Evolutionary conservation across 2,113 vertebrate species (phyloP).

Genomic region (Rostratula benghalensis): DNA sequence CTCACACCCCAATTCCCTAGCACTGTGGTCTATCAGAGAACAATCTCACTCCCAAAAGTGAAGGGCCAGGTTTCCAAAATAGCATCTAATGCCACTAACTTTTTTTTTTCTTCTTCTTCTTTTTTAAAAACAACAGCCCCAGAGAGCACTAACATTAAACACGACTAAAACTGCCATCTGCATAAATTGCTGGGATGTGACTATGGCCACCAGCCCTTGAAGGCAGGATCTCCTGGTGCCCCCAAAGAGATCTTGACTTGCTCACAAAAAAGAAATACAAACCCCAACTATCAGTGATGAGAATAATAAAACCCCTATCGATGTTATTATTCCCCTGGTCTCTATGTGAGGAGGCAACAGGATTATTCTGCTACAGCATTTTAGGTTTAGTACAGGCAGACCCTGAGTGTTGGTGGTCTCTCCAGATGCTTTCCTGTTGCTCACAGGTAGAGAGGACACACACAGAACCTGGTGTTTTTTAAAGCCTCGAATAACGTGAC

Average conservation of each 20-base stretch:
- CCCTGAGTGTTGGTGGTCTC: background rate
- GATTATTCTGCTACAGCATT: background rate
- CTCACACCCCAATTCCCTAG: background rate
- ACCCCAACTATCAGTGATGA: background rate
- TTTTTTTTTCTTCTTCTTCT: too few species aligned
- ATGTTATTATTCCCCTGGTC: background rate
- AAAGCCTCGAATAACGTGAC: conserved; percentile 43
- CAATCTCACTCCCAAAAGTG: background rate
- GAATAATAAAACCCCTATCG: background rate
- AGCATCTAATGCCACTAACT: background rate
- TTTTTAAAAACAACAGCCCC: background rate
- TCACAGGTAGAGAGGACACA: background rate
- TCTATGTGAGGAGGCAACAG: background rate
- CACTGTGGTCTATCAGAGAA: background rate
- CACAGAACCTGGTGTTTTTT: conserved; percentile 6
- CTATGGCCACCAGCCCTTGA: background rate
- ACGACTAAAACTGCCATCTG: background rate
- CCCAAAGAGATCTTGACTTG: background rate
- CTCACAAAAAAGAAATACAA: background rate
- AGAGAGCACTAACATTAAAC: background rate
- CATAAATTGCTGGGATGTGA: background rate
- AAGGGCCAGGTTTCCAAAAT: background rate
- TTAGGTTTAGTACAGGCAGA: background rate
- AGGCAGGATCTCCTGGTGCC: background rate
- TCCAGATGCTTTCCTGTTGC: rapidly evolving